These are phyloP conservation scores for Canis aureus DNA, from an alignment of 2,113 vertebrate species.

Conservation along the genomic window DNA sequence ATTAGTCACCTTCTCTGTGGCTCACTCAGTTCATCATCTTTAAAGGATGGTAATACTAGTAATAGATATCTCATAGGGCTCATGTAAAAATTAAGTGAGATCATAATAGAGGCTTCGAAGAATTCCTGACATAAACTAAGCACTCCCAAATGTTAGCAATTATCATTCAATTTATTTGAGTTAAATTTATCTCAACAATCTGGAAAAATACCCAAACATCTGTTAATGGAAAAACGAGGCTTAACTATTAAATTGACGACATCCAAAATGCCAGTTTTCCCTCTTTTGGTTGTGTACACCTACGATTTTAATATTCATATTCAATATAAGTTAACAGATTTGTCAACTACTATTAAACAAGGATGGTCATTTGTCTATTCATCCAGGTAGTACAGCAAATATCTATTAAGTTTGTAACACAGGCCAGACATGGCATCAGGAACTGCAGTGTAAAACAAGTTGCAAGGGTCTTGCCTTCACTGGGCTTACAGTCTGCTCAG, in stretches of 20 bases:
- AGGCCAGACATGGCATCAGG: neutral
- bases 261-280: neutral
- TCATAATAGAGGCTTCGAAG: neutral
- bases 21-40: neutral
- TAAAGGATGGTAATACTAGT: neutral
- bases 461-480: neutral
- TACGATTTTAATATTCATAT: neutral
- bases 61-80: neutral
- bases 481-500: neutral
- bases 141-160: neutral
- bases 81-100: neutral
- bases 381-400: neutral
- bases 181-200: neutral
- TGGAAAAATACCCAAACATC: neutral
- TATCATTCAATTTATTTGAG: neutral
- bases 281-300: neutral
- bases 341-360: neutral
- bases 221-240: neutral
- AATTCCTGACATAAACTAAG: slow-evolving; percentile 1
- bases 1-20: neutral
- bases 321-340: neutral
- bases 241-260: neutral
- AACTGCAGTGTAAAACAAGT: neutral
- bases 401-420: neutral
- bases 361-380: neutral